Conservation (phyloP, 2,113 vertebrate species). For the Oncorhynchus nerka region DNA sequence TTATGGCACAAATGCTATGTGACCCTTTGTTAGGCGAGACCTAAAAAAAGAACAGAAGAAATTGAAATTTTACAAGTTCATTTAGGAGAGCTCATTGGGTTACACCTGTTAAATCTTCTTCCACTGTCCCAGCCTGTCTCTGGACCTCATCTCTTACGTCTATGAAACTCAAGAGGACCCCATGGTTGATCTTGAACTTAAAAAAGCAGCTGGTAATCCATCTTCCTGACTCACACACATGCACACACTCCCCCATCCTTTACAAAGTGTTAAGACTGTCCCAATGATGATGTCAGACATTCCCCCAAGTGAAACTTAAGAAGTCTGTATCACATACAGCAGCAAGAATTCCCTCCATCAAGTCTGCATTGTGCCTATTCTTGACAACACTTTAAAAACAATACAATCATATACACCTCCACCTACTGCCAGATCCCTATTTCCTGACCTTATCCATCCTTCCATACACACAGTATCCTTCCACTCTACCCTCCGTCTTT, state of each 20-base stretch:
- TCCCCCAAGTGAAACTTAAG: constrained; percentile 63
- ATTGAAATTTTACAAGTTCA: constrained; percentile 49
- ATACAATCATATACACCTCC: constrained; percentile 35
- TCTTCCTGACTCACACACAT: constrained; percentile 1
- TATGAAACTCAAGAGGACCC: constrained; percentile 65
- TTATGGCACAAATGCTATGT: background rate
- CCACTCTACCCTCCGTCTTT: background rate
- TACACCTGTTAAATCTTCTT: constrained; percentile 54
- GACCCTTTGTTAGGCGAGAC: constrained; percentile 23
- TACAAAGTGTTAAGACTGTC: constrained; percentile 72
- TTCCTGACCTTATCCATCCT: constrained; percentile 20
- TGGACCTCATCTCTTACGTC: constrained; percentile 7
- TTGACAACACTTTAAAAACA: constrained; percentile 33
- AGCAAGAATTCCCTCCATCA: constrained; percentile 17
- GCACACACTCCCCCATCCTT: constrained; percentile 64
- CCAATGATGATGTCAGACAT: constrained; percentile 64
- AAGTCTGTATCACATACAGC: constrained; percentile 60
- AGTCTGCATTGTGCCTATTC: constrained; percentile 44
- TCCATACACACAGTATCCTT: no score
- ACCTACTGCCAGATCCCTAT: constrained; percentile 23
- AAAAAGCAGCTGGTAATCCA: background rate
- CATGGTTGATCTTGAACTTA: constrained; percentile 36
- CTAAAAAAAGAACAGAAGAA: no score
- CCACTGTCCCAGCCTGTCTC: background rate
- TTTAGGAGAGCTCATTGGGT: constrained; percentile 44